Evolutionary conservation across 2,888 invertebrate species (phyloP).

Genomic region (Yponomeuta plumbellus): DNA sequence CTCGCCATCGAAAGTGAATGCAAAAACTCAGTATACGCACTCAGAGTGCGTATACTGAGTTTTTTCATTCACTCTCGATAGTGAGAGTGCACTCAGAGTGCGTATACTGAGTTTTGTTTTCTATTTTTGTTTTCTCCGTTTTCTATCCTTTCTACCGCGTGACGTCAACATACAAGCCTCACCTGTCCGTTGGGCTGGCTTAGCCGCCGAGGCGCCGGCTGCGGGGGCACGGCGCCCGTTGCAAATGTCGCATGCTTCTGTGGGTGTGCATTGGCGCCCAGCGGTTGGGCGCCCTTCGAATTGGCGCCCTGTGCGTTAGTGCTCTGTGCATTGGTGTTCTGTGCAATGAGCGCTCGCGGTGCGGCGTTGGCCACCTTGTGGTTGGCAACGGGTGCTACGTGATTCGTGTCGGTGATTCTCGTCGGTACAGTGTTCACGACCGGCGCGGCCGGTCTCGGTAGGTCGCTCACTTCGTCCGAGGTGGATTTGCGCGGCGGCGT

Average conservation of each 20-base stretch:
- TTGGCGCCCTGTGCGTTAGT: constrained; percentile 28
- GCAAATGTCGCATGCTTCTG: constrained; percentile 36
- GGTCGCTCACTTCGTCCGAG: constrained; percentile 66
- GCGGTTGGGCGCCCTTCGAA: constrained; percentile 1
- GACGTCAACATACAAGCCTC: constrained; percentile 28
- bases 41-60: too few species aligned
- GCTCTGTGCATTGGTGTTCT: constrained; percentile 1
- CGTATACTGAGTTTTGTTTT: too few species aligned
- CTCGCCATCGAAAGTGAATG: too few species aligned
- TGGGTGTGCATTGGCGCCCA: constrained; percentile 25
- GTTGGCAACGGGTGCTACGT: constrained; percentile 31
- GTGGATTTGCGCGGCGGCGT: constrained; percentile 55
- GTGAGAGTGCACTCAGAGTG: too few species aligned
- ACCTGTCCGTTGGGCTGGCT: constrained; percentile 68
- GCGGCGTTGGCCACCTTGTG: constrained; percentile 28
- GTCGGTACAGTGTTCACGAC: constrained; percentile 46
- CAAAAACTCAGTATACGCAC: too few species aligned
- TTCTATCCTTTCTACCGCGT: neutral
- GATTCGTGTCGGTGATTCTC: constrained; percentile 36
- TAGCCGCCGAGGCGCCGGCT: constrained; percentile 67
- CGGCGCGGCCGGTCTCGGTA: constrained; percentile 50
- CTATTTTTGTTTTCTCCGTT: neutral
- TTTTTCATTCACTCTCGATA: too few species aligned
- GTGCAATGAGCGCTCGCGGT: constrained; percentile 23
- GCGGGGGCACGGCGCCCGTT: constrained; percentile 47